Percentiles rank a stretch among this genome's conserved stretches.
Conservation (phyloP, 1,140 invertebrate species). For the Apocrypta bakeri region DNA sequence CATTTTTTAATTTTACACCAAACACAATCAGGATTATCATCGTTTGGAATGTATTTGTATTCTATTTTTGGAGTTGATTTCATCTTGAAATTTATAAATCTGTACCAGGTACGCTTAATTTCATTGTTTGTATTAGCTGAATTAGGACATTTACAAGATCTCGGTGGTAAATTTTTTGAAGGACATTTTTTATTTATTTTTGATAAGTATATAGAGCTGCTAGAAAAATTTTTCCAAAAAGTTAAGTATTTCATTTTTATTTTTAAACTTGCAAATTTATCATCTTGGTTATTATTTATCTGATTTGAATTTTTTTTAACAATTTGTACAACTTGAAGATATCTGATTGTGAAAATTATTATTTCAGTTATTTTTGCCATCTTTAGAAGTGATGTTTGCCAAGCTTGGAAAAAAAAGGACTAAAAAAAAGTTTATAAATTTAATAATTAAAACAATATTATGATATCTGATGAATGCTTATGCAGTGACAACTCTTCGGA, state of each 20-base stretch:
- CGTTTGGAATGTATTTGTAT: background rate
- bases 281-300: background rate
- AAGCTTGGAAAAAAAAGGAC: constrained; percentile 23
- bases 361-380: constrained; percentile 25
- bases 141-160: constrained; percentile 8
- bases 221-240: constrained; percentile 7
- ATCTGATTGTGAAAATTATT: constrained; percentile 21
- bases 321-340: constrained; percentile 20
- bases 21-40: constrained; percentile 35
- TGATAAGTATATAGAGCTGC: background rate
- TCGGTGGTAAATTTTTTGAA: background rate
- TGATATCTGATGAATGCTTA: constrained; percentile 36
- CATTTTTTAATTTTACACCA: constrained; percentile 24
- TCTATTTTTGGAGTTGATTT: background rate
- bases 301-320: background rate
- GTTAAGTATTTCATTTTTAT: constrained; percentile 1
- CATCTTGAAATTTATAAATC: background rate
- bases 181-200: background rate
- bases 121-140: background rate
- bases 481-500: constrained; percentile 33
- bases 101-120: background rate
- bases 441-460: constrained; percentile 31
- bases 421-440: constrained; percentile 36
- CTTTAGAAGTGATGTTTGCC: background rate
- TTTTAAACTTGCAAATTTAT: background rate